A percentile compares a stretch with the other conserved stretches of the same genome.
Evolutionary conservation across 2,797 vertebrate species (phyloP).

Genomic region (Macroramphosus scolopax): DNA sequence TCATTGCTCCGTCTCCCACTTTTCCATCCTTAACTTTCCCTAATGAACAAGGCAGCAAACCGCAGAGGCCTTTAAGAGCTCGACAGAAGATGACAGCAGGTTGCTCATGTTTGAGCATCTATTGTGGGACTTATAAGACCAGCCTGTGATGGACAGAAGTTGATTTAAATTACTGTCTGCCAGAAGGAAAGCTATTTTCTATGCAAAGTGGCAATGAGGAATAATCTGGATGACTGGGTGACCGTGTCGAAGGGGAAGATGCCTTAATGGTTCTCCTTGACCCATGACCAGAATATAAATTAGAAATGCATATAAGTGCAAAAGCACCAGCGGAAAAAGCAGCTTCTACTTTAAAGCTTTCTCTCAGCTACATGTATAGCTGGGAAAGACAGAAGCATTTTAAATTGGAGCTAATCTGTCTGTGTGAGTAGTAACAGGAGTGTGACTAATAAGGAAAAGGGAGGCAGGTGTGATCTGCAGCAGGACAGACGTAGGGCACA

Average conservation of each 20-base stretch:
- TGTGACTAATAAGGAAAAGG: slow-evolving; percentile 41
- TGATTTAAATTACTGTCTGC: slow-evolving; percentile 53
- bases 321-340: slow-evolving; percentile 8
- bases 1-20: neutral
- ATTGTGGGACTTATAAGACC: slow-evolving; percentile 29
- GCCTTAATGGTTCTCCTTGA: slow-evolving; percentile 45
- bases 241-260: slow-evolving; percentile 29
- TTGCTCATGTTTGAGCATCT: slow-evolving; percentile 33
- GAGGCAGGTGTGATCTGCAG: slow-evolving; percentile 61
- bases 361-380: neutral
- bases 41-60: slow-evolving; percentile 7
- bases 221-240: slow-evolving; percentile 21
- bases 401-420: slow-evolving; percentile 23
- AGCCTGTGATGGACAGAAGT: slow-evolving; percentile 21
- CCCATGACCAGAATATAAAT: slow-evolving; percentile 61
- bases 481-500: slow-evolving; percentile 48
- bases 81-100: slow-evolving; percentile 13
- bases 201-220: slow-evolving; percentile 33
- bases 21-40: slow-evolving; percentile 2
- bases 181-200: slow-evolving; percentile 33
- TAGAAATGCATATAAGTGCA: slow-evolving; percentile 22
- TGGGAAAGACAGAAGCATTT: slow-evolving; percentile 30
- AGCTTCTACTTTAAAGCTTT: neutral
- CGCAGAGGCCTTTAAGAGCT: slow-evolving; percentile 1
- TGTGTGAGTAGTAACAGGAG: slow-evolving; percentile 37